phyloP scores from a whole-genome alignment of 2,797 vertebrate genomes.

The Helostoma temminkii region DNA sequence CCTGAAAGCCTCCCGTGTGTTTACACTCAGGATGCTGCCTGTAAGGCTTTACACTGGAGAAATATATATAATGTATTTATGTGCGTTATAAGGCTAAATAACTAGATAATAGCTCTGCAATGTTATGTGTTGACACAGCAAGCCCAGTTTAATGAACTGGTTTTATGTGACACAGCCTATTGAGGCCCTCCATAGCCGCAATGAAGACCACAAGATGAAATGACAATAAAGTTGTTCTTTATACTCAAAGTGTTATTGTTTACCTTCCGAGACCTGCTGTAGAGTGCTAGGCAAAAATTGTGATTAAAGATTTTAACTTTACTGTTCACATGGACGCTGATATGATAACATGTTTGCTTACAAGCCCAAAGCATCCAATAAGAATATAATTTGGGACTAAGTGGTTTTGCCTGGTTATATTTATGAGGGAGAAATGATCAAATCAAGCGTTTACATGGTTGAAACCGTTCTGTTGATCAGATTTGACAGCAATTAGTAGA shows the following conservation, averaged over 20 bases:
- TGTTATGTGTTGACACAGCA: slow-evolving; percentile 64
- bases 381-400: too few relatives aligned
- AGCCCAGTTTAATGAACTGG: slow-evolving; percentile 51
- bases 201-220: background rate
- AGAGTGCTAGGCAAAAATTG: too few relatives aligned
- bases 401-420: too few relatives aligned
- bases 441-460: too few relatives aligned
- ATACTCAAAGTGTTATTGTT: background rate
- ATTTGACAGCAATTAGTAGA: too few relatives aligned
- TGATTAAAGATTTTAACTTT: too few relatives aligned
- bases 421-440: too few relatives aligned
- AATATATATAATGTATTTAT: slow-evolving; percentile 8
- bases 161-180: slow-evolving; percentile 36
- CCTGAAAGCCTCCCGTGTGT: slow-evolving; percentile 18
- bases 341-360: too few relatives aligned
- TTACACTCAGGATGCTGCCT: background rate
- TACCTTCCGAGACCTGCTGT: background rate
- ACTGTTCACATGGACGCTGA: too few relatives aligned
- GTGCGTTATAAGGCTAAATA: slow-evolving; percentile 31
- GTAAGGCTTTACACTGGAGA: background rate
- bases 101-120: slow-evolving; percentile 33
- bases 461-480: too few relatives aligned
- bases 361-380: too few relatives aligned
- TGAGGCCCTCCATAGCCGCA: background rate
- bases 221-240: background rate